Conservation (phyloP, 2,113 vertebrate species). For the Phodopus roborovskii region DNA sequence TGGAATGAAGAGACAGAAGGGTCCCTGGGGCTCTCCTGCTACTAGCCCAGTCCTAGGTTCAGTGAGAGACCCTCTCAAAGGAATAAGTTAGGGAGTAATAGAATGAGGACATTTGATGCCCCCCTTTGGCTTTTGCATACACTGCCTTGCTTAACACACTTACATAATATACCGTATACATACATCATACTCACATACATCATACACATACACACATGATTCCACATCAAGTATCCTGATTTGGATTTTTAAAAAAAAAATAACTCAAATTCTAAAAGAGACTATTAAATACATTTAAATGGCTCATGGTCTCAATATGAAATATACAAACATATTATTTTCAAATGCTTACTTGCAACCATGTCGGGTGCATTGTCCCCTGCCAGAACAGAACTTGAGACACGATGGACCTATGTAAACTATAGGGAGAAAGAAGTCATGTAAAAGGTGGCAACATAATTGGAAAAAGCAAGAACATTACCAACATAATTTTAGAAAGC, state of each 20-base stretch:
- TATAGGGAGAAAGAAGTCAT: slow-evolving; percentile 83
- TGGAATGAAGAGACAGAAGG: neutral
- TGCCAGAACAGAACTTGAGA: slow-evolving; percentile 97
- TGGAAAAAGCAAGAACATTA: neutral
- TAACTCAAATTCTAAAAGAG: slow-evolving; percentile 36
- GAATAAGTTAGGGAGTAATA: neutral
- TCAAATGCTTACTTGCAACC: slow-evolving; percentile 95
- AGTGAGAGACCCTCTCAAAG: neutral
- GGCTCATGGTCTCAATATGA: neutral
- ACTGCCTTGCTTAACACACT: neutral
- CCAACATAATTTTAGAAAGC: neutral
- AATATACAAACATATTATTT: slow-evolving; percentile 30
- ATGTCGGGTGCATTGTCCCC: slow-evolving; percentile 96
- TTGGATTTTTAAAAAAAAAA: slow-evolving; percentile 51
- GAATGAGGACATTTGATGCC: neutral
- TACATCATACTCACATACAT: neutral
- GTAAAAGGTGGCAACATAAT: slow-evolving; percentile 28
- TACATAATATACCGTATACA: neutral
- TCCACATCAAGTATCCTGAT: slow-evolving; percentile 53
- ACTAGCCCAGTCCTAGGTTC: no score
- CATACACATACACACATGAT: neutral
- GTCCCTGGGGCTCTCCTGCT: neutral
- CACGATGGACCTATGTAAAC: slow-evolving; percentile 98
- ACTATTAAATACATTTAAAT: neutral
- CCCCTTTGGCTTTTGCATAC: neutral